Base-by-base conservation (phyloP, 2,888 invertebrate genomes). In the Noctua janthina region DNA sequence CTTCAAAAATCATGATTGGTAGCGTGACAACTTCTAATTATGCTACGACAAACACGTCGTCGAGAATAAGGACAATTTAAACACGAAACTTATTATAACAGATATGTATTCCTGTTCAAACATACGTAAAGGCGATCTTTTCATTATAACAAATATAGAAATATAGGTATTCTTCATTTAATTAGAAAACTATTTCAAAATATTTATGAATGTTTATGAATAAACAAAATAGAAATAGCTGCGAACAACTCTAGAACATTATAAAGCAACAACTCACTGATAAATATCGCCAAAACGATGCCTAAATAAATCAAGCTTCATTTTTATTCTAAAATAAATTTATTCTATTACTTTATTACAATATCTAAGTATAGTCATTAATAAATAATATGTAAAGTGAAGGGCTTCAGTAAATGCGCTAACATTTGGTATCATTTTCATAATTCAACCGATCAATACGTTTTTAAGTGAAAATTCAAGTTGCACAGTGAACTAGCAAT, bases 1-100 rank as follows among this genome's bases (percentile, higher is more conserved):
- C 68, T 72, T 49, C 51, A 56, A 68, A 67, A 74, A 56, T 29
- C 29, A 35, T 62, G 59, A 67, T 72, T n/a, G 35, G 23, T 68
- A 5, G 13, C 54, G 23, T 87, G 77, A 81, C 74, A 83, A 39
- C 43, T 46, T 10, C 46, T 67, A 76, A 84, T 78, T 85, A 88
- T 90, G 86, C 90, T 90, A 89, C 73, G 86, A 87, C 83, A 88
- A 90, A 88, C 86, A 85, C 81, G 59, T 77, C 23, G 74, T 69
- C 72, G 59, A 74, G 59, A 93, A 92, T 92, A 92, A 92, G 92
- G 92, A 93, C 84, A 89, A 86, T 91, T 86, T 92, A 92, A 92
- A 91, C 92, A 92, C 92, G 89, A 90, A 95, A 95, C 95, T 95
- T 95, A 96, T 93, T 92, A 86, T 96, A 95, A 95, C 92, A 94